Evolutionary conservation across 1,140 invertebrate species (phyloP), one percentile per base, ranked within the genome.

Genomic region (Drosophila seguyi): DNA sequence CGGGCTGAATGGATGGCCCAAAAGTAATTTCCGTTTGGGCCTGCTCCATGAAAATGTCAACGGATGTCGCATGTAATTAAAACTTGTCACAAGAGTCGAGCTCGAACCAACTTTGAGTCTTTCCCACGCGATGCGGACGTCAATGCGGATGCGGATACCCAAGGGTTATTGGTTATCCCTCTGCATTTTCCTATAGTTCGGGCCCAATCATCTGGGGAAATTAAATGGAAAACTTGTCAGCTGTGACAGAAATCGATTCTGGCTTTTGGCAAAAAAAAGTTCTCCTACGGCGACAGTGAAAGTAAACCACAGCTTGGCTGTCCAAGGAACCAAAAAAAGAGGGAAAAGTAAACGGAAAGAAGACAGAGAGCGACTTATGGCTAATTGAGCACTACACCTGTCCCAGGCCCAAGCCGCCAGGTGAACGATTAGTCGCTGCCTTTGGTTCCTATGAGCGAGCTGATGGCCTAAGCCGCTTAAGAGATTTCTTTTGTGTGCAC

Each of bases 41-140:
- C 22, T 0, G 39, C 34, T 50, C 34, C 29, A 74, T 53, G 71
- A 41, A 52, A 44, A 68, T 68, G 74, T 77, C 74, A 77, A 55
- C 62, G 74, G 62, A 77, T 77, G 74, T 77, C 74, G 65, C 69
- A 69, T 88, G 84, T 87, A 88, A 87, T 87, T 87, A 87, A 87
- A 88, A 88, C 66, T 87, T 87, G 84, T 87, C 84, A 73, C 84
- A 74, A 86, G 68, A 66, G 48, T 75, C 66, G 42, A 36, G 8
- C 34, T 1, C 39, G 42, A 34, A 20, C 1, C 29, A 29, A 8
- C 48, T 53, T n/a, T 6, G 11, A 63, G 61, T 36, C 53, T 81
- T 82, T 75, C 75, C 80, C 80, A 82, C 79, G 73, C 75, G 42
- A 48, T 55, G 18, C 48, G 57, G 73, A 56, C 63, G 48, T 44